Conservation (phyloP, 2,113 vertebrate species). For the Caranx ignobilis region DNA sequence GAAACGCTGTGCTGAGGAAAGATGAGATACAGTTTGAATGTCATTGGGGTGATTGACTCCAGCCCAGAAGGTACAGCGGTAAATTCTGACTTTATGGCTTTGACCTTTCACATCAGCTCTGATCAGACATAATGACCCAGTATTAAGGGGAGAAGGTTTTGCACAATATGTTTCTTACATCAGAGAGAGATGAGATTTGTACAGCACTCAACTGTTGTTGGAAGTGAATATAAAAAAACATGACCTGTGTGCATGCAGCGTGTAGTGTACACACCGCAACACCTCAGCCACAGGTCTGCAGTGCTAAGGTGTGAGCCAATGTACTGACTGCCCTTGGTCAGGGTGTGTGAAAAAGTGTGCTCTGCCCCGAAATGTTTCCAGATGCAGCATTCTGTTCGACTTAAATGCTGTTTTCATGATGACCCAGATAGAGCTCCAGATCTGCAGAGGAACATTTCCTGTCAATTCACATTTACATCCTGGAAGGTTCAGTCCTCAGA, state of each 20-base stretch:
- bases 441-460: constrained; percentile 27
- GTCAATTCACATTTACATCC: constrained; percentile 15
- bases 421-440: constrained; percentile 37
- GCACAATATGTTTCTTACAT: background rate
- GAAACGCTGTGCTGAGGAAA: constrained; percentile 32
- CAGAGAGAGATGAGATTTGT: background rate
- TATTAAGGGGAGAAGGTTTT: background rate
- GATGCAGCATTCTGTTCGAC: background rate
- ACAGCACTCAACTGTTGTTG: background rate
- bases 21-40: constrained; percentile 44
- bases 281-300: constrained; percentile 13
- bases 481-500: background rate
- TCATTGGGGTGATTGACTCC: constrained; percentile 23
- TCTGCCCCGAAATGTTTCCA: constrained; percentile 8
- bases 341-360: constrained; percentile 16
- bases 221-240: background rate
- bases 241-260: background rate
- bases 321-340: constrained; percentile 1
- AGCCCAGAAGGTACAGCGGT: constrained; percentile 17
- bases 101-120: constrained; percentile 41
- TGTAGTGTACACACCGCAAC: background rate
- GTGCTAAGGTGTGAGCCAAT: constrained; percentile 6
- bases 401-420: constrained; percentile 36
- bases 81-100: constrained; percentile 49
- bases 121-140: constrained; percentile 15